Percentiles rank a stretch among this genome's conserved stretches.
phyloP scores from a whole-genome alignment of 2,888 invertebrate genomes.

The Brassicogethes aeneus region DNA sequence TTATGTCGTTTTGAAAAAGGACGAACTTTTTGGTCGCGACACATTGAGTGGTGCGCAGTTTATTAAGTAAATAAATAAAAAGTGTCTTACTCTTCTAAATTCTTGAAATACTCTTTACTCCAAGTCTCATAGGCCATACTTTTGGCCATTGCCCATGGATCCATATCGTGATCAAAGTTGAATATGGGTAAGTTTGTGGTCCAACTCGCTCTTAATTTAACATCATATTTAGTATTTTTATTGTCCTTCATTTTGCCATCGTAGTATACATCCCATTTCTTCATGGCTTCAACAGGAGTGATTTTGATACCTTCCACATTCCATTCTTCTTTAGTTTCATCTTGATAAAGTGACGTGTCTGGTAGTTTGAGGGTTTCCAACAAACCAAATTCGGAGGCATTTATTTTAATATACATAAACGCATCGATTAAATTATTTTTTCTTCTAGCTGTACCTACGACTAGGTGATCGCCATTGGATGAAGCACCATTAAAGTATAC shows the following conservation, averaged over 20 bases:
- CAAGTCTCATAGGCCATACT: slow-evolving; percentile 61
- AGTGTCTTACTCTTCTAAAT: slow-evolving; percentile 48
- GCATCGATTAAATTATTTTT: slow-evolving; percentile 51
- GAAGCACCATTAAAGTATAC: slow-evolving; percentile 56
- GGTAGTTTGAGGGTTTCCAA: slow-evolving; percentile 52
- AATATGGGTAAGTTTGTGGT: slow-evolving; percentile 52
- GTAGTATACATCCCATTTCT: slow-evolving; percentile 56
- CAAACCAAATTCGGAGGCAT: slow-evolving; percentile 51
- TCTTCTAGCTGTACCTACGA: slow-evolving; percentile 52
- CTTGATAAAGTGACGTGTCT: slow-evolving; percentile 49
- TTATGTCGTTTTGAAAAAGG: too few relatives aligned
- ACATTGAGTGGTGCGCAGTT: too few relatives aligned
- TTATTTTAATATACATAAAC: slow-evolving; percentile 46
- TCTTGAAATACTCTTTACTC: slow-evolving; percentile 56
- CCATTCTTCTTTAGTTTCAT: slow-evolving; percentile 42
- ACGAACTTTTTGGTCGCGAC: too few relatives aligned
- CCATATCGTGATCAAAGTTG: slow-evolving; percentile 60
- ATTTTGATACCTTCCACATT: slow-evolving; percentile 54
- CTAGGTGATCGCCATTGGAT: slow-evolving; percentile 48
- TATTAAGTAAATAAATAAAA: slow-evolving; percentile 3
- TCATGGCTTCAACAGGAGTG: slow-evolving; percentile 56
- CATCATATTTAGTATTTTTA: slow-evolving; percentile 39
- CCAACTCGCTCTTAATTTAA: slow-evolving; percentile 52
- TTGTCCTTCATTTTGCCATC: slow-evolving; percentile 54
- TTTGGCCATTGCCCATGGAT: slow-evolving; percentile 50